phyloP scores from a whole-genome alignment of 2,797 vertebrate genomes.

The Heliangelus exortis region DNA sequence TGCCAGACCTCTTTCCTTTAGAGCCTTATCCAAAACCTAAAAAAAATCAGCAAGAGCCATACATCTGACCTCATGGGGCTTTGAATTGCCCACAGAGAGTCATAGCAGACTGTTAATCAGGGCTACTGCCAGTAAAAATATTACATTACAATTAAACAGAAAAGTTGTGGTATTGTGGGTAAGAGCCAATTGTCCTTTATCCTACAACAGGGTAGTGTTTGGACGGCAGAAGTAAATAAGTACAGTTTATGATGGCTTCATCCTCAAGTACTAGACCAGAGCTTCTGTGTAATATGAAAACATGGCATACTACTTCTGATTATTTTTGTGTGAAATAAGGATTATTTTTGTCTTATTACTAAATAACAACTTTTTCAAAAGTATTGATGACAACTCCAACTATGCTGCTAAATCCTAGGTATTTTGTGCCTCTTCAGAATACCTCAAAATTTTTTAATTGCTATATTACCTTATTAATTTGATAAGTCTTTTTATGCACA shows the following conservation, averaged over 20 bases:
- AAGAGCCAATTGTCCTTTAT: neutral
- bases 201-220: neutral
- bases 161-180: neutral
- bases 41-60: neutral
- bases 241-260: neutral
- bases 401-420: neutral
- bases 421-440: neutral
- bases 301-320: neutral
- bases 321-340: neutral
- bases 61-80: neutral
- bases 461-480: neutral
- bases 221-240: neutral
- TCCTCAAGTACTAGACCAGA: neutral
- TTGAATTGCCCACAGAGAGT: neutral
- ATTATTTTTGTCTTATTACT: neutral
- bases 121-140: neutral
- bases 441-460: neutral
- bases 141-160: neutral
- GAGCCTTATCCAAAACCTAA: neutral
- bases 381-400: neutral
- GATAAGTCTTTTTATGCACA: neutral
- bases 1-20: neutral
- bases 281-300: neutral
- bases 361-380: neutral
- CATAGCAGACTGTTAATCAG: neutral